A percentile compares a stretch with the other conserved stretches of the same genome.
Conservation (phyloP, 2,888 invertebrate species). For the Drosophila bunnanda region DNA sequence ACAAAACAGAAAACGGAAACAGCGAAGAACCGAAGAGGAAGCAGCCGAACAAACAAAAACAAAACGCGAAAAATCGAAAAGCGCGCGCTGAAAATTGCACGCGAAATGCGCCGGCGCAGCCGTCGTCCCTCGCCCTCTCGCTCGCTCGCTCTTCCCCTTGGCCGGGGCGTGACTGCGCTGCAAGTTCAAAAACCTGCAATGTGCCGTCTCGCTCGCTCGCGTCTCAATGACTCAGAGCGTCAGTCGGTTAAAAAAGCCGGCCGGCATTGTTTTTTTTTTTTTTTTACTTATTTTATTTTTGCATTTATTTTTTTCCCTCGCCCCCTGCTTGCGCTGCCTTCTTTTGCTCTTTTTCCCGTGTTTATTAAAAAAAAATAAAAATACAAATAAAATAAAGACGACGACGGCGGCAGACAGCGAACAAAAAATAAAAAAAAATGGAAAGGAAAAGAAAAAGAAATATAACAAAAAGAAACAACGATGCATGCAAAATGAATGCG, state of each 20-base stretch:
- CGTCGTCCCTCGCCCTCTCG: neutral
- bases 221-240: constrained; percentile 51
- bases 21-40: constrained; percentile 27
- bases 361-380: constrained; percentile 38
- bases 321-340: constrained; percentile 22
- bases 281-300: constrained; percentile 16
- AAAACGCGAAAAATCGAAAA: constrained; percentile 29
- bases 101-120: constrained; percentile 69
- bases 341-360: constrained; percentile 40
- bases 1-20: constrained; percentile 47
- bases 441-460: constrained; percentile 12
- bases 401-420: constrained; percentile 31
- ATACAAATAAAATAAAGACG: constrained; percentile 19
- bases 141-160: neutral
- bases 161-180: neutral
- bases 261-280: constrained; percentile 58
- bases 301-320: constrained; percentile 11
- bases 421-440: constrained; percentile 7
- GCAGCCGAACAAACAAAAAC: constrained; percentile 12
- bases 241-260: constrained; percentile 78
- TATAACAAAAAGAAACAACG: constrained; percentile 35
- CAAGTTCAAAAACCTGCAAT: constrained; percentile 78
- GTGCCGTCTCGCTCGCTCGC: constrained; percentile 13
- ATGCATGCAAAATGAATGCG: constrained; percentile 51
- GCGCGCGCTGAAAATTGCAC: constrained; percentile 54